Percentiles rank a stretch among this genome's conserved stretches.
Conservation (phyloP, 2,888 invertebrate genomes). For the Cryptocephalus moraei region DNA sequence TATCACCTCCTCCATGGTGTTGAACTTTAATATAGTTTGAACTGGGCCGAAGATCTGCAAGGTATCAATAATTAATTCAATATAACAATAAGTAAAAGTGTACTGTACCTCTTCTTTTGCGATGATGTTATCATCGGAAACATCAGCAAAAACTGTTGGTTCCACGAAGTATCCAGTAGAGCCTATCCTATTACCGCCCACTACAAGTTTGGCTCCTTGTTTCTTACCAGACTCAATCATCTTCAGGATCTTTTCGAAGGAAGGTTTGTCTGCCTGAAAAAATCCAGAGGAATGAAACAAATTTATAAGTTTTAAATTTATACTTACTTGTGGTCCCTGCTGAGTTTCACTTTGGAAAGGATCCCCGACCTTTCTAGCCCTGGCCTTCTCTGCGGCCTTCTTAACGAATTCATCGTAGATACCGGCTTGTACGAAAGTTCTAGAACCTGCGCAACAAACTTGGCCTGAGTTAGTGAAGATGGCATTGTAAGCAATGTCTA, state of each 20-base stretch:
- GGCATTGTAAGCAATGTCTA: conserved; percentile 51
- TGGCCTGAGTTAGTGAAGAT: conserved; percentile 70
- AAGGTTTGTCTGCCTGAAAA: conserved; percentile 56
- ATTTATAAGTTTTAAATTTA: not conserved
- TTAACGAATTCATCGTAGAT: conserved; percentile 81
- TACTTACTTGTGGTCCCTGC: conserved; percentile 67
- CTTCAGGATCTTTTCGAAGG: conserved; percentile 64
- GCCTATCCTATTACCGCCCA: conserved; percentile 64
- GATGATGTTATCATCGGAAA: conserved; percentile 66
- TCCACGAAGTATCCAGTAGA: conserved; percentile 63
- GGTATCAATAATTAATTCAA: not conserved
- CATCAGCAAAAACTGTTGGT: conserved; percentile 72
- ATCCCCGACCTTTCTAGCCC: conserved; percentile 66
- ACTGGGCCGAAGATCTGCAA: conserved; percentile 83
- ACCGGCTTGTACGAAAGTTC: conserved; percentile 79
- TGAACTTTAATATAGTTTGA: conserved; percentile 75
- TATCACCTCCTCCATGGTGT: conserved; percentile 67
- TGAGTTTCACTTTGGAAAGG: conserved; percentile 57
- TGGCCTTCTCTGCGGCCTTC: conserved; percentile 59
- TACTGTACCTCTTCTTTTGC: conserved; percentile 60
- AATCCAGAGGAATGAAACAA: not conserved
- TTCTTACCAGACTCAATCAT: conserved; percentile 68
- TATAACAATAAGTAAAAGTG: not conserved
- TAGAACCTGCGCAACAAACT: conserved; percentile 76
- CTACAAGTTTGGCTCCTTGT: conserved; percentile 67